phyloP scores from a whole-genome alignment of 2,113 vertebrate species.

The Balaenoptera acutorostrata region DNA sequence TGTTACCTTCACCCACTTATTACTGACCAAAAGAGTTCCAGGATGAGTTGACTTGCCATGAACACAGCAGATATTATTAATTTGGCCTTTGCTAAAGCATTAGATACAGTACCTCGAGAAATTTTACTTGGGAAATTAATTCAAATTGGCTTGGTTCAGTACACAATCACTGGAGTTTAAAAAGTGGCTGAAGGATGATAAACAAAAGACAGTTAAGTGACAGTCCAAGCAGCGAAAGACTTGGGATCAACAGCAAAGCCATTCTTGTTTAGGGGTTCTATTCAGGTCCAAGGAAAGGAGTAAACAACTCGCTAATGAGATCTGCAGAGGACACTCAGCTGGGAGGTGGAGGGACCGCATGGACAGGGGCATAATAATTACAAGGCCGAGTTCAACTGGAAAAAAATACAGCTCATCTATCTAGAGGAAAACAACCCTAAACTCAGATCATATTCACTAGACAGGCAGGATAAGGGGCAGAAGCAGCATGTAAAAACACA shows the following conservation, averaged over 20 bases:
- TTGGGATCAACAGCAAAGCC: slow-evolving; percentile 35
- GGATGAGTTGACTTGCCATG: not conserved
- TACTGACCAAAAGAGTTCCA: not conserved
- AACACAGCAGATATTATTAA: slow-evolving; percentile 42
- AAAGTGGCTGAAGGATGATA: slow-evolving; percentile 45
- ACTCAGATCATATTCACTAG: not conserved
- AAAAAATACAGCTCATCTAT: not conserved
- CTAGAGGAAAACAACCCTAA: slow-evolving; percentile 2
- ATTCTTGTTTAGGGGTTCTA: slow-evolving; percentile 41
- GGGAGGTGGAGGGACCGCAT: not conserved
- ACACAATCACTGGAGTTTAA: slow-evolving; percentile 59
- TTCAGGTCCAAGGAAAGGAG: not conserved
- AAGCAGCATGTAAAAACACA: not conserved
- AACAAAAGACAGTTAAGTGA: slow-evolving; percentile 63
- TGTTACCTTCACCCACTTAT: not conserved
- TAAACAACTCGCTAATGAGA: slow-evolving; percentile 58
- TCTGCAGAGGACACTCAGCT: slow-evolving; percentile 34
- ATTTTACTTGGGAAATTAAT: slow-evolving; percentile 61
- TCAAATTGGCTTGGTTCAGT: slow-evolving; percentile 50
- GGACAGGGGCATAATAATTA: not conserved
- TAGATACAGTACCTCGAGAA: slow-evolving; percentile 45
- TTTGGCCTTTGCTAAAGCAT: slow-evolving; percentile 49
- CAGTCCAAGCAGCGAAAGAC: not conserved
- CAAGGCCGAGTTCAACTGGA: slow-evolving; percentile 33
- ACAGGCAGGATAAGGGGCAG: not conserved